Evolutionary conservation across 2,113 vertebrate species (phyloP), one percentile per base, ranked within the genome.

Genomic region (Phasianus colchicus): DNA sequence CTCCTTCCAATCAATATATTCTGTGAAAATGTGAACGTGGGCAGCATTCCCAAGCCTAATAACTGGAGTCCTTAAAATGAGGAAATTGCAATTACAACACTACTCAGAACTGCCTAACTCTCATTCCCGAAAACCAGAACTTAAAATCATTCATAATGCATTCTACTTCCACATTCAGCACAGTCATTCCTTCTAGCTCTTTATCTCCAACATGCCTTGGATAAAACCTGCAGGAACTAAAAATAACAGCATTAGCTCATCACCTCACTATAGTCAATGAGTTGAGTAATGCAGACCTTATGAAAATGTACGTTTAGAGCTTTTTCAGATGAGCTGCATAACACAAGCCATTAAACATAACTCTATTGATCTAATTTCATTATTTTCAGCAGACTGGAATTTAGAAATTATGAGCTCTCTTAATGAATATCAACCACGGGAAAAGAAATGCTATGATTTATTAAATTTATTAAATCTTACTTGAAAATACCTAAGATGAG

Each of bases 311-410:
- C 13, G 0, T 92, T 95, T 75, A 90, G 81, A 95, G 95, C 43
- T 88, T 54, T 93, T 97, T 89, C 81, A 95, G 94, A 96, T 92
- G 86, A 97, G 76, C 87, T 95, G 73, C 87, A 50, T 89, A 97
- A 93, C 74, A 96, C 86, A 96, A 85, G 43, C 88, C 97, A 97
- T 97, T 97, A 93, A 89, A 92, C 96, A 95, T 96, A 94, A 90
- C 15, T 88, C 42, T 86, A 80, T 72, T 86, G 85, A 96, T 95
- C 73, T 96, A 91, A 97, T 95, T 92, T 94, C 55, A 88, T 96
- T 96, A 89, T 95, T 97, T 97, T 95, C 93, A 95, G 60, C 69
- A 88, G 65, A 84, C 30, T 90, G 65, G 45, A 94, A 48, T 84
- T 93, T 75, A 70, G 72, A 97, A 96, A 96, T 95, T 93, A 86